Evolutionary conservation across 2,113 vertebrate species (phyloP).

Genomic region (Solea solea): DNA sequence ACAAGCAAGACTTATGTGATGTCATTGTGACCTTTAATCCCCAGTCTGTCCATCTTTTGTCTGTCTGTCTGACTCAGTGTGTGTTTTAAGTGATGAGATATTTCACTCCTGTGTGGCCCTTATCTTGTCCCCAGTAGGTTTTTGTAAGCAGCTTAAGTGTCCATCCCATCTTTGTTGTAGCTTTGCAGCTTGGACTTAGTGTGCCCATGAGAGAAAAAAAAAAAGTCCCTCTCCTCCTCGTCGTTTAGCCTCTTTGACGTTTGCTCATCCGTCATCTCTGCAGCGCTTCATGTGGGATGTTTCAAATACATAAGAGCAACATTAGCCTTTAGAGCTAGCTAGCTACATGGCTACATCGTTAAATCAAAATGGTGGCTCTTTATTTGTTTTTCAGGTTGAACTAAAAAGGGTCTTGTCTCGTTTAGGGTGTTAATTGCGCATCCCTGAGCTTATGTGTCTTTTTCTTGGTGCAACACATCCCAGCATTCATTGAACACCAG

Average conservation of each 20-base stretch:
- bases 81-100: slow-evolving; percentile 41
- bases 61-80: slow-evolving; percentile 24
- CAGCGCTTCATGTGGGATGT: background rate
- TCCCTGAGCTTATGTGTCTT: no score
- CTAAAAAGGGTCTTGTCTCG: no score
- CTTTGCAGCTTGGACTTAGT: slow-evolving; percentile 28
- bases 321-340: no score
- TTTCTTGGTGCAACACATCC: no score
- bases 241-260: slow-evolving; percentile 1
- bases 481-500: no score
- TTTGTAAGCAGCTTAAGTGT: slow-evolving; percentile 58
- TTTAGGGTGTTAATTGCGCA: no score
- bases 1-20: background rate
- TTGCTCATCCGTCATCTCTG: slow-evolving; percentile 9
- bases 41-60: background rate
- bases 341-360: no score
- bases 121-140: slow-evolving; percentile 47
- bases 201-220: slow-evolving; percentile 6
- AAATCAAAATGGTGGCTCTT: no score
- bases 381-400: no score
- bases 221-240: background rate
- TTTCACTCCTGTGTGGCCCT: slow-evolving; percentile 19
- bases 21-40: slow-evolving; percentile 24
- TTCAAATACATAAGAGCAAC: no score
- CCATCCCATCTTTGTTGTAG: slow-evolving; percentile 27